phyloP scores from a whole-genome alignment of 1,140 invertebrate genomes.

The Orchesella cincta region DNA sequence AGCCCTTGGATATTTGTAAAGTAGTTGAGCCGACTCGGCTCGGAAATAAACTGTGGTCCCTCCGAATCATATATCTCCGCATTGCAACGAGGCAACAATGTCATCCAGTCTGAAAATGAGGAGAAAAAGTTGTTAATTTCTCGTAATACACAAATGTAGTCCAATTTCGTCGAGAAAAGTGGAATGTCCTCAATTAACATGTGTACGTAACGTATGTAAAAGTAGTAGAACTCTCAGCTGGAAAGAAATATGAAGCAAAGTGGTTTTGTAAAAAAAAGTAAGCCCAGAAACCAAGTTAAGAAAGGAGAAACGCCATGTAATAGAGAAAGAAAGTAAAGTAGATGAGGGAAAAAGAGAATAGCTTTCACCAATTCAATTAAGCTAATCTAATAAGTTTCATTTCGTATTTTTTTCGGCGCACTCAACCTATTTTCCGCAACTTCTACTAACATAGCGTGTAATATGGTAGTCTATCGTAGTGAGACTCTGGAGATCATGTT shows the following conservation, averaged over 20 bases:
- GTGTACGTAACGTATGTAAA: too few species aligned
- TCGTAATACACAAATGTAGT: too few species aligned
- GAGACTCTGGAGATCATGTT: too few species aligned
- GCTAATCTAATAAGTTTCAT: constrained; percentile 41
- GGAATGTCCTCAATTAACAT: too few species aligned
- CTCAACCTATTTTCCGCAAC: background rate
- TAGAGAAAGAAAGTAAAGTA: constrained; percentile 31
- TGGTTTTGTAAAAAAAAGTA: background rate
- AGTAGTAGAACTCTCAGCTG: too few species aligned
- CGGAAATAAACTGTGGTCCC: constrained; percentile 42
- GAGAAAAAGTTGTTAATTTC: too few species aligned
- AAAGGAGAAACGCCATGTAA: constrained; percentile 9
- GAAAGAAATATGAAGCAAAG: background rate
- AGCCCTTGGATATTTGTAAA: constrained; percentile 46
- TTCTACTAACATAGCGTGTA: background rate
- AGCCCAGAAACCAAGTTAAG: constrained; percentile 7
- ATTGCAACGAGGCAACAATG: background rate
- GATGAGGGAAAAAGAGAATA: constrained; percentile 9
- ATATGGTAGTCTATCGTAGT: too few species aligned
- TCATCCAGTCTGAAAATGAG: background rate
- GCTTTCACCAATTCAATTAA: constrained; percentile 39
- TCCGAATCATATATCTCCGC: constrained; percentile 44
- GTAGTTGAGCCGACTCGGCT: constrained; percentile 43
- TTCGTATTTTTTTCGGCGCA: constrained; percentile 1
- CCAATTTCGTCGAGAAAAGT: too few species aligned